Base-by-base conservation (phyloP, 2,113 vertebrate species). In the Desmodus rotundus region DNA sequence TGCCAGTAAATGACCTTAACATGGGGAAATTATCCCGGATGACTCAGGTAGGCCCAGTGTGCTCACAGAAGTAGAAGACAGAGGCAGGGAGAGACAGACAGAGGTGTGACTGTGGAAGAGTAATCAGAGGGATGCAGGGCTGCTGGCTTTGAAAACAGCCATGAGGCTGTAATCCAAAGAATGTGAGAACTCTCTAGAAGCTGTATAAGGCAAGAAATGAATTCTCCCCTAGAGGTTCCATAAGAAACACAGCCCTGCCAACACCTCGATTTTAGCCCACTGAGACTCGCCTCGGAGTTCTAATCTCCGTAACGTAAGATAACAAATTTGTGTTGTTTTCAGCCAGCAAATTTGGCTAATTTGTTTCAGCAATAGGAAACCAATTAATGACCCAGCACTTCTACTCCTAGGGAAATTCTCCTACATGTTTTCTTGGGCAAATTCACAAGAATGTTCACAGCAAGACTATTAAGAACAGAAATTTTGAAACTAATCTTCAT, bases 321-420 rank as follows among this genome's bases (percentile, higher is more conserved):
- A 78, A 68, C 67, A 91, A 65, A 67, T 50, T 28, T 73, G 24
- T 50, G 13, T 67, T 95, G 56, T 61, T 86, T 94, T n/a, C 86
- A 96, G 22, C 2, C 9, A 78, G 52, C 38, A 92, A 6, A 17
- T 52, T 33, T 77, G 8, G 72, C 5, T 38, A 74, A 47, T 87
- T 81, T 92, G 20, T 77, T 95, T 91, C 12, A 77, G 43, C 26
- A 76, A 68, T 7, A 90, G 31, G 20, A 94, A 87, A 81, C 65
- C 80, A 76, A 41, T 28, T 91, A 77, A 61, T 47, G 33, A 72
- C 5, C 31, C 41, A 91, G 74, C 16, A 91, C 78, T 67, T 96
- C 54, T 58, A 76, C 13, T 83, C 31, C 45, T 56, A 82, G 22
- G n/a, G 36, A 92, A 95, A 73, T 87, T 85, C 43, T 89, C 17